Evolutionary conservation across 2,113 vertebrate genomes (phyloP).

Genomic region (Anseranas semipalmata): DNA sequence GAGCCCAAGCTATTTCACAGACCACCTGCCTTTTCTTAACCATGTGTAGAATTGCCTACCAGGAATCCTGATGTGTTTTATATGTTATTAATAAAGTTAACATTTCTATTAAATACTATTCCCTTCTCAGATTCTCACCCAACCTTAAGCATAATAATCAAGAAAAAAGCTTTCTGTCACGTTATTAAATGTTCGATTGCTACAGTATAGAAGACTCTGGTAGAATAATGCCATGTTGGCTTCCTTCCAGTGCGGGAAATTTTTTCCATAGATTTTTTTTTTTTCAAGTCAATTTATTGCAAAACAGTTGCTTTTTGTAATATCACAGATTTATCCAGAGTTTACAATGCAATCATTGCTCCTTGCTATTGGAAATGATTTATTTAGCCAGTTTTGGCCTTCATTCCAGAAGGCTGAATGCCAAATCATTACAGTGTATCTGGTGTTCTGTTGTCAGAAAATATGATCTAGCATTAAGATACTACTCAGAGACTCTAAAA

Average conservation of each 20-base stretch:
- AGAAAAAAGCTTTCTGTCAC: not conserved
- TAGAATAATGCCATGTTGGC: conserved; percentile 33
- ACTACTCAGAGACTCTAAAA: conserved; percentile 62
- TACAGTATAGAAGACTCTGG: not conserved
- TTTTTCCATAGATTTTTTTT: not conserved
- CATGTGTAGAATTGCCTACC: not conserved
- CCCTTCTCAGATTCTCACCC: not conserved
- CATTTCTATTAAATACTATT: conserved; percentile 7
- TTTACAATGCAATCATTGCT: conserved; percentile 65
- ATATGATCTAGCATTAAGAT: conserved; percentile 74
- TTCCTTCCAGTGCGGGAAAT: not conserved
- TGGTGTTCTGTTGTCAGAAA: conserved; percentile 74
- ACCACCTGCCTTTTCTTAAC: conserved; percentile 27
- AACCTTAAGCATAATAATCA: not conserved
- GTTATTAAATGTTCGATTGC: conserved; percentile 4
- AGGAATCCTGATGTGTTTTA: not conserved
- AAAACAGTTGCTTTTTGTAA: conserved; percentile 66
- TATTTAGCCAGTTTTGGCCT: conserved; percentile 65
- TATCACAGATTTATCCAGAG: conserved; percentile 65
- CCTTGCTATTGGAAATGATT: conserved; percentile 70
- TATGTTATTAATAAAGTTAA: conserved; percentile 36
- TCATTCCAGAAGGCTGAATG: conserved; percentile 66
- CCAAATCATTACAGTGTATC: conserved; percentile 73
- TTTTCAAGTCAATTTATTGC: conserved; percentile 11
- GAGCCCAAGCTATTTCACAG: not conserved